Base-by-base conservation (phyloP, 1,140 invertebrate genomes). In the Chymomyza costata region DNA sequence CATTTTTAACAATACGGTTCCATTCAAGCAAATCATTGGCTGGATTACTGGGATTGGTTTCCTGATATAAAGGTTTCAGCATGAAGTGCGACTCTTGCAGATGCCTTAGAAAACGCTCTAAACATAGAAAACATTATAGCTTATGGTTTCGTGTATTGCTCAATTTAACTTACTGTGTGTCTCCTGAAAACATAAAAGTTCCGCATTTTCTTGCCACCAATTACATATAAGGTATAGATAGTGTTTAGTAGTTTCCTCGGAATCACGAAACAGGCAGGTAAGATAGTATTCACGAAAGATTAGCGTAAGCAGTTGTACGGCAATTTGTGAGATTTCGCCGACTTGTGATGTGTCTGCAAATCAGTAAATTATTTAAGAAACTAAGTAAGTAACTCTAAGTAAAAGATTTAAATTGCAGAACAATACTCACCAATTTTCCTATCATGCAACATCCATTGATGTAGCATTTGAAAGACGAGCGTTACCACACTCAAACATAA, bases 211-310 rank as follows among this genome's bases (percentile, higher is more conserved):
- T 2, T 40, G 31, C 76, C 82, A 84, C 76, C 82, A 84, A 47
- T 56, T 74, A 13, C 73, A 84, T 16, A 83, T 55, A 10, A 84
- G 55, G 34, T 37, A 67, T 0, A 84, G 41, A 38, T 83, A 76
- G 38, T 83, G 82, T 38, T 80, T 82, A 0, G 82, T 84, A 1
- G 82, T 83, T 35, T 82, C 82, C 25, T 82, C 82, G 3, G 71
- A 73, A 39, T 83, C 76, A 1, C 71, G 65, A 30, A 84, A 83
- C 8, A 84, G 57, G 13, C 50, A 50, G 13, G 68, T 59, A 2
- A 84, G 25, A 34, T 80, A 84, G 13, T 82, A 76, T 32, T 82
- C 82, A 28, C 80, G 65, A 34, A 83, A 84, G 18, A 84, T 65
- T 10, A 70, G 60, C 10, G 62, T 66, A 11, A 84, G 48, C 19